A percentile compares a stretch with the other conserved stretches of the same genome.
These are phyloP conservation scores for Puntigrus tetrazona DNA, from an alignment of 2,113 vertebrate genomes.

Conservation along the genomic window DNA sequence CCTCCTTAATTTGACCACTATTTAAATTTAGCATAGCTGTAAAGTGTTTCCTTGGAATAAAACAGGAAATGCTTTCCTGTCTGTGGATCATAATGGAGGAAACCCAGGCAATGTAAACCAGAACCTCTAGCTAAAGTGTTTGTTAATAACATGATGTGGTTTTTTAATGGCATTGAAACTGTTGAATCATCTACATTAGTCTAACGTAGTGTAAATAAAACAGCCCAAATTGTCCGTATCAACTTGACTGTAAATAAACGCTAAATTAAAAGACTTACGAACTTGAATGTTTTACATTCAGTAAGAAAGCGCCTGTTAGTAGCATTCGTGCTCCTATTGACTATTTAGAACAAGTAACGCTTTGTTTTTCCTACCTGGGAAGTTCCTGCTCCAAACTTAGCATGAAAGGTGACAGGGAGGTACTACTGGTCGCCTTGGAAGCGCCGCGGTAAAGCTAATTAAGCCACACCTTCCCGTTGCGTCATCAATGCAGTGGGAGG, in stretches of 20 bases:
- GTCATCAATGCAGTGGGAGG: constrained; percentile 38
- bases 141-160: neutral
- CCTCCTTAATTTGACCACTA: neutral
- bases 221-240: neutral
- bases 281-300: neutral
- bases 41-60: neutral
- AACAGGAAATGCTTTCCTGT: neutral
- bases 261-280: neutral
- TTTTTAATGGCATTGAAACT: neutral
- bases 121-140: neutral
- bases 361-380: constrained; percentile 69
- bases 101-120: constrained; percentile 17
- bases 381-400: constrained; percentile 69
- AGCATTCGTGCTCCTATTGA: neutral
- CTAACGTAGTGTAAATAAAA: neutral
- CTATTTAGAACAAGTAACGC: neutral
- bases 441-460: constrained; percentile 39
- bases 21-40: neutral
- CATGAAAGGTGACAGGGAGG: constrained; percentile 59
- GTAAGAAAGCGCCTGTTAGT: neutral
- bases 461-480: constrained; percentile 42
- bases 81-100: neutral
- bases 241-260: neutral
- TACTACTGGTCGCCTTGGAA: constrained; percentile 69
- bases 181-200: neutral